phyloP scores from a whole-genome alignment of 2,888 invertebrate species.

The Disparrhopalites patrizii region DNA sequence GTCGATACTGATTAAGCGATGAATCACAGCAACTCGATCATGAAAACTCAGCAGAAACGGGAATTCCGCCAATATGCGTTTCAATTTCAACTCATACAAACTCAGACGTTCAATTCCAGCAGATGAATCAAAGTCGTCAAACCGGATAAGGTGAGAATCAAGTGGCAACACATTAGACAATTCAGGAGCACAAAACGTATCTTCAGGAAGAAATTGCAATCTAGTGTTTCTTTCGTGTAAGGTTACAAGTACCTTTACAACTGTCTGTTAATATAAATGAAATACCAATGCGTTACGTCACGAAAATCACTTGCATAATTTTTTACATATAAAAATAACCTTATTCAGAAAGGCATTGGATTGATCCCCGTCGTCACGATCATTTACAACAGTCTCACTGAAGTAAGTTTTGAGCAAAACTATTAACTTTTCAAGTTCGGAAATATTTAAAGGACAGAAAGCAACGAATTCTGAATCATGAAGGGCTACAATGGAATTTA shows the following conservation, averaged over 20 bases:
- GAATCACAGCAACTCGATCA: conserved; percentile 79
- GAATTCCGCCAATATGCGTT: conserved; percentile 83
- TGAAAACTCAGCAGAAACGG: conserved; percentile 93
- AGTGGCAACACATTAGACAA: conserved; percentile 50
- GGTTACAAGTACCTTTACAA: conserved; percentile 58
- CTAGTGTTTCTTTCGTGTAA: conserved; percentile 83
- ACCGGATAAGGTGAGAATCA: conserved; percentile 52
- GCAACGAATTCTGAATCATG: conserved; percentile 25
- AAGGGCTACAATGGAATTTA: conserved; percentile 25
- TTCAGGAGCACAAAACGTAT: conserved; percentile 62
- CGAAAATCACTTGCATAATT: neutral
- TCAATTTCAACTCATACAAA: conserved; percentile 75
- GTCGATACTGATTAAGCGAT: conserved; percentile 64
- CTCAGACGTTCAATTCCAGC: conserved; percentile 11
- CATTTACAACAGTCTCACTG: conserved; percentile 13
- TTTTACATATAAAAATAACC: conserved; percentile 8
- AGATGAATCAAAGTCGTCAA: conserved; percentile 52
- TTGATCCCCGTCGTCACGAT: conserved; percentile 12
- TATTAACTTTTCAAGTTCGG: conserved; percentile 11
- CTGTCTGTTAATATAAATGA: conserved; percentile 7
- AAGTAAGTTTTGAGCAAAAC: conserved; percentile 13
- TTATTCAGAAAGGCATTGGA: neutral
- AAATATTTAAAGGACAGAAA: conserved; percentile 2
- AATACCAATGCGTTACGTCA: neutral
- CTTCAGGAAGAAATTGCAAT: conserved; percentile 68